Evolutionary conservation across 23 tunicate species (phyloP), one percentile per base, ranked within the genome.

Genomic region (Trididemnum nubilum): DNA sequence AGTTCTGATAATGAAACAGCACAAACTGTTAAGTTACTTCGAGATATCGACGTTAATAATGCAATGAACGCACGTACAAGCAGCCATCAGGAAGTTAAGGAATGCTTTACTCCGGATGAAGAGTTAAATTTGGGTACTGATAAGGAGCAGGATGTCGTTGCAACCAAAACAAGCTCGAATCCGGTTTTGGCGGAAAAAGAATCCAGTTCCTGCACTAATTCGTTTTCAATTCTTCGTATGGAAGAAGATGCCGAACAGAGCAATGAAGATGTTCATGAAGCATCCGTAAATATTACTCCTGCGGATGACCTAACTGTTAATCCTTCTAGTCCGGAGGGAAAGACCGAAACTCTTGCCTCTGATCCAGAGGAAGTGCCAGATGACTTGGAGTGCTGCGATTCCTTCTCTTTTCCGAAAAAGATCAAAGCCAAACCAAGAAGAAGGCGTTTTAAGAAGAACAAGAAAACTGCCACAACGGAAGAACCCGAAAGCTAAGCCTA

Each of bases 381-480:
- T 15, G 25, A 15, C 25, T 5, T 15, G 19, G 27, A 63, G 23
- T 15, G 69, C 27, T 21, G 23, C 23, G 27, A 63, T 27, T 5
- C 69, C 7, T 63, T 27, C 7, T n/a, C 5, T 18, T 9, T 12
- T 61, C 67, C 67, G 67, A 57, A 77, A 54, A 77, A 77, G 38
- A 5, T 37, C 4, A 77, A 77, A 54, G 5, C 61, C 9, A 77
- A 77, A 54, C 81, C 81, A 22, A 77, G 51, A 25, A 66, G 81
- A 26, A 28, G 81, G 3, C 35, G 81, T 2, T 77, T 77, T 9
- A 77, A 77, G 81, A 77, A 77, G 31, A 77, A 77, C 38, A 77
- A 77, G 26, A 4, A 28, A 28, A 52, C 34, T 4, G 36, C 18
- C n/a, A n/a, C n/a, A n/a, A n/a, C 57, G 15, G 57, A 49, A 73